Base-by-base conservation (phyloP, 2,888 invertebrate species). In the Andrena bicolor region DNA sequence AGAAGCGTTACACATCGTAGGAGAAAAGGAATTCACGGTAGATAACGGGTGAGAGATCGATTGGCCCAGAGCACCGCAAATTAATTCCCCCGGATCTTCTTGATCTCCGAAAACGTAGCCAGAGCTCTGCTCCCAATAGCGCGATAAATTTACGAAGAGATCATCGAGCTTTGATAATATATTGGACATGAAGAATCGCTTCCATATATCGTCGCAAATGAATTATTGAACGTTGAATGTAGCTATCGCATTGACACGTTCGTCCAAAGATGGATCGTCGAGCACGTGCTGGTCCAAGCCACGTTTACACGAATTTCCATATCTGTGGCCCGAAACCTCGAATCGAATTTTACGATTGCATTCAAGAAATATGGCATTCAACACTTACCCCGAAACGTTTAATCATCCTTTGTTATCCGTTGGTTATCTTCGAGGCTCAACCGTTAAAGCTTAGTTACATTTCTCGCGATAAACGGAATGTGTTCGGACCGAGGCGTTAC, bases 191-290 rank as follows among this genome's bases (percentile, higher is more conserved):
- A 80, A 80, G 80, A 66, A 80, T 80, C 60, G 48, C 71, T 71
- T 23, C 80, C 41, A 53, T 80, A 71, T 80, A 70, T 78, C 71
- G 71, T 6, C 4, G 32, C 7, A 35, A 48, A 6, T 71, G 71
- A 66, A 80, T 80, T 80, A 80, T 80, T 71, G 80, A 80, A 71
- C 80, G 70, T 2, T 61, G 70, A 78, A 80, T 71, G 48, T 65
- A 71, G 60, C 26, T 61, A 53, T 71, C 51, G 71, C 80, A 80
- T 61, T 66, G 71, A 65, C 61, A 66, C 49, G 60, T 32, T 79
- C 20, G 26, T 35, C 26, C 41, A 66, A 79, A 66, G 80, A 80
- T 79, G 71, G 80, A 71, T 80, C 23, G 61, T 53, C 61, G 41
- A 61, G 32, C 16, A 51, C n/a, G 23, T 32, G 56, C n/a, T 35